Conservation (phyloP, 2,888 invertebrate genomes). For the Cerceris ruficornis region DNA sequence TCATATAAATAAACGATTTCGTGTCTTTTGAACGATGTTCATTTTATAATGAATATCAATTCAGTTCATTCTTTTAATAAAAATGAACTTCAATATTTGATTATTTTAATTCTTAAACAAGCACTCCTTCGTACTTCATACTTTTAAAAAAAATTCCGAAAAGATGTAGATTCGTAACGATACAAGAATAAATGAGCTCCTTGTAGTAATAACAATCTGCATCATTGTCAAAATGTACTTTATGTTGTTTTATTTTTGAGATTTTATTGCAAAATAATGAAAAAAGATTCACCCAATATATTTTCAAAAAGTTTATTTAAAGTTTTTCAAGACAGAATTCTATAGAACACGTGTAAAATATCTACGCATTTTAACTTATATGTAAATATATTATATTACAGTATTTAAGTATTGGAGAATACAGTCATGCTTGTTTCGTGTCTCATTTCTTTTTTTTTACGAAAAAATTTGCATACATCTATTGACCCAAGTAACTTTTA, state of each 20-base stretch:
- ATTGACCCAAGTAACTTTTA: conserved; percentile 37
- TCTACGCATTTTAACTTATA: conserved; percentile 45
- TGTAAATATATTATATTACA: conserved; percentile 40
- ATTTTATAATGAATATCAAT: neutral
- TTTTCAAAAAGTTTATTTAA: conserved; percentile 57
- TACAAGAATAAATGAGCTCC: conserved; percentile 10
- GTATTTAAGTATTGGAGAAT: conserved; percentile 48
- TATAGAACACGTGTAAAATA: conserved; percentile 61
- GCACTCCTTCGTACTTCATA: neutral
- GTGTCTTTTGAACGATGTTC: conserved; percentile 25
- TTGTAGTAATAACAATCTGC: neutral
- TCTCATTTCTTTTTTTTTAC: conserved; percentile 23
- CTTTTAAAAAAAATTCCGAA: neutral
- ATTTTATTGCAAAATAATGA: conserved; percentile 22
- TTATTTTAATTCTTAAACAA: no score
- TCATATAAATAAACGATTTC: conserved; percentile 52
- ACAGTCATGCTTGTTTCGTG: conserved; percentile 39
- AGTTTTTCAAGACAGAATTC: conserved; percentile 48
- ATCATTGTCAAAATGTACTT: conserved; percentile 3
- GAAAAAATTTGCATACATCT: conserved; percentile 32
- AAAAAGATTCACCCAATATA: conserved; percentile 26
- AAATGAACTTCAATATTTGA: no score
- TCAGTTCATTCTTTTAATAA: conserved; percentile 21
- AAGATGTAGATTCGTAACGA: neutral
- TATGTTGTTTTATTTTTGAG: conserved; percentile 15